Conservation (phyloP, 2,797 vertebrate species). For the Ibycter americanus region DNA sequence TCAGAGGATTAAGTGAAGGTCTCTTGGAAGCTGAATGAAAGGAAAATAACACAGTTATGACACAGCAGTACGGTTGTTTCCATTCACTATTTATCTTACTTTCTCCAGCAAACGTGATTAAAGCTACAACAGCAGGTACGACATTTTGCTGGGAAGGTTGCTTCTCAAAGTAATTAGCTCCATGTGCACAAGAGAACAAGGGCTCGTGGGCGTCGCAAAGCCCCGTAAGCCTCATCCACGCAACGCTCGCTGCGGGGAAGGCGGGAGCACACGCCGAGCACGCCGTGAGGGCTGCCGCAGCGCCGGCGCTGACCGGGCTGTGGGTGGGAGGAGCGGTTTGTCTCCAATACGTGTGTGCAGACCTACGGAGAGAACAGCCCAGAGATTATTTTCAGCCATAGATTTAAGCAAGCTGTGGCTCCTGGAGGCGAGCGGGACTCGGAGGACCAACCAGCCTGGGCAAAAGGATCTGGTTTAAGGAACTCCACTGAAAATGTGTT, state of each 20-base stretch:
- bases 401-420: not conserved
- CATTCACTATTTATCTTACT: constrained; percentile 30
- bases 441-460: rapidly evolving
- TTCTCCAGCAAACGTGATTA: constrained; percentile 18
- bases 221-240: rapidly evolving
- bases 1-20: not conserved
- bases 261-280: not conserved
- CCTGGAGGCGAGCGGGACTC: rapidly evolving
- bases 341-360: rapidly evolving
- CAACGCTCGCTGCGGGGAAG: rapidly evolving
- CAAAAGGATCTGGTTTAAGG: not conserved
- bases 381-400: rapidly evolving
- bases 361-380: not conserved
- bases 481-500: not conserved
- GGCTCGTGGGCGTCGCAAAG: not conserved
- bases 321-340: not conserved
- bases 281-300: not conserved
- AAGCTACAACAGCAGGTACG: not conserved
- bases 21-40: not conserved
- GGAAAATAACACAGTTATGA: not conserved
- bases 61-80: not conserved
- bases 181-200: not conserved
- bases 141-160: not conserved
- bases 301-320: not conserved
- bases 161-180: constrained; percentile 2